phyloP scores from a whole-genome alignment of 2,113 vertebrate genomes.

The Craseonycteris thonglongyai region DNA sequence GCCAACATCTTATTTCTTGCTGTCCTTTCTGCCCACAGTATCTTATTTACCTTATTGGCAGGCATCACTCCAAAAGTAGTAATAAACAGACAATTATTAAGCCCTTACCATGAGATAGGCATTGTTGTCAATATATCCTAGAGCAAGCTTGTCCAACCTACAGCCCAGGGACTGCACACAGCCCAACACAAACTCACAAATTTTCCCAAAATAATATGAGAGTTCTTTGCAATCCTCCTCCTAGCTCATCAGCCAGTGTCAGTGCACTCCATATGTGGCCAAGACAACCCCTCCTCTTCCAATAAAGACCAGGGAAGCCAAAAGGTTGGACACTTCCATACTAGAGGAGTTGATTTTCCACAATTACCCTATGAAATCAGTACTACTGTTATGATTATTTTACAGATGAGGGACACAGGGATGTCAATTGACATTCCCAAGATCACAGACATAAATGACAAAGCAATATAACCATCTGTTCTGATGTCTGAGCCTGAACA shows the following conservation, averaged over 20 bases:
- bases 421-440: background rate
- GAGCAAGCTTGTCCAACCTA: no score
- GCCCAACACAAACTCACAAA: no score
- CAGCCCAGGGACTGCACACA: no score
- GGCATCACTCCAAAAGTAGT: background rate
- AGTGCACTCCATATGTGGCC: no score
- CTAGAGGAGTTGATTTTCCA: background rate
- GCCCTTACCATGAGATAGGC: background rate
- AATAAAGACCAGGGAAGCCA: no score
- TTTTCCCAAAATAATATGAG: no score
- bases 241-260: no score
- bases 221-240: no score
- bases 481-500: background rate
- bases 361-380: background rate
- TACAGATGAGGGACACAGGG: background rate
- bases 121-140: background rate
- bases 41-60: background rate
- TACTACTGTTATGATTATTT: background rate
- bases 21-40: background rate
- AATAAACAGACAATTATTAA: constrained; percentile 21
- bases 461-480: background rate
- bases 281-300: no score
- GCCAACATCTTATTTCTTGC: background rate
- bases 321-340: no score
- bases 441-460: background rate